Conservation (phyloP, 2,113 vertebrate species). For the Gila orcuttii region DNA sequence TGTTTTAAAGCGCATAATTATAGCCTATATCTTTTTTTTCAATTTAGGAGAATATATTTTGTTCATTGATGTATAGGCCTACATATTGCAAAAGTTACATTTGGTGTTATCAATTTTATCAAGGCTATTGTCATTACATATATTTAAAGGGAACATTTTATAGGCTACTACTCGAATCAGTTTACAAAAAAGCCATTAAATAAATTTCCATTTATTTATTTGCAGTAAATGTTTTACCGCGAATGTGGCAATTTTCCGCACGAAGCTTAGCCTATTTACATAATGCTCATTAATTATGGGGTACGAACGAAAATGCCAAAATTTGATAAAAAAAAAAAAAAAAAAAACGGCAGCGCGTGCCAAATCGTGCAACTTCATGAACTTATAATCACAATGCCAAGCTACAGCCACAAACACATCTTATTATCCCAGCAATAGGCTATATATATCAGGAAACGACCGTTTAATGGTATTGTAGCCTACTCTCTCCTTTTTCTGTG, state of each 20-base stretch:
- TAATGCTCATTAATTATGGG: neutral
- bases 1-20: neutral
- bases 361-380: neutral
- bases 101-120: neutral
- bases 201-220: neutral
- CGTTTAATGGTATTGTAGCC: neutral
- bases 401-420: neutral
- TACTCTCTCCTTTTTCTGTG: too few species aligned
- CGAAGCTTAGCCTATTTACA: too few species aligned
- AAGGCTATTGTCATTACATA: neutral
- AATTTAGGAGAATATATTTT: neutral
- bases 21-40: neutral
- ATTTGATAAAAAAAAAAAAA: neutral
- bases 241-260: neutral
- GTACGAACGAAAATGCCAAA: neutral
- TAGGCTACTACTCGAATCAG: neutral
- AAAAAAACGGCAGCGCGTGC: neutral
- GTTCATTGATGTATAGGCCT: neutral
- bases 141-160: neutral
- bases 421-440: neutral
- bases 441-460: neutral
- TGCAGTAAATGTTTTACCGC: neutral
- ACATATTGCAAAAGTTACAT: neutral
- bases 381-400: slow-evolving; percentile 5
- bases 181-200: neutral